Percentiles rank a stretch among this genome's conserved stretches.
phyloP scores from a whole-genome alignment of 2,888 invertebrate genomes.

The Biston betularia region DNA sequence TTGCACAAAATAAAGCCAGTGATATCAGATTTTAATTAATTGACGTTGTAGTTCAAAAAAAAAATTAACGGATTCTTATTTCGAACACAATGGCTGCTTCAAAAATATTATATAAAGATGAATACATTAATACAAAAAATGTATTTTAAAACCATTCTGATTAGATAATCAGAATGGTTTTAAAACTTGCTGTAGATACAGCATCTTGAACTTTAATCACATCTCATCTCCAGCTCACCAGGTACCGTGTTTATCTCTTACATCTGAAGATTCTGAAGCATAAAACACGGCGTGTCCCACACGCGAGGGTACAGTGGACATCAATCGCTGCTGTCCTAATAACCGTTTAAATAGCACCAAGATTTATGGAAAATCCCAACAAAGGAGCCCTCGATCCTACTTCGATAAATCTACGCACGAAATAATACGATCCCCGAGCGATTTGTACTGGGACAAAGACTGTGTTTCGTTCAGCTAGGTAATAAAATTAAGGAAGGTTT shows the following conservation, averaged over 20 bases:
- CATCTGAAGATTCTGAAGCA: constrained; percentile 24
- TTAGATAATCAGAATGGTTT: no score
- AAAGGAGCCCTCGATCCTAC: constrained; percentile 76
- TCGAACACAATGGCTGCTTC: no score
- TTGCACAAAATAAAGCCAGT: no score
- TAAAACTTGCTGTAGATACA: no score
- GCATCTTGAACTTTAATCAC: not conserved
- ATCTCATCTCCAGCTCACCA: constrained; percentile 10
- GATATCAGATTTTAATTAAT: no score
- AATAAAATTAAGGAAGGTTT: constrained; percentile 69
- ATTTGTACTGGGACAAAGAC: constrained; percentile 80
- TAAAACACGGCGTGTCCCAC: constrained; percentile 56
- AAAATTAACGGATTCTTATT: no score
- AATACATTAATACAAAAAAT: no score
- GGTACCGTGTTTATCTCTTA: constrained; percentile 15
- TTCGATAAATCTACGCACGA: constrained; percentile 82
- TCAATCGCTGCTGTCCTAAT: constrained; percentile 81
- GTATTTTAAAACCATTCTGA: no score
- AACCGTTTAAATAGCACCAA: constrained; percentile 82
- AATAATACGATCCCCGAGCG: constrained; percentile 80
- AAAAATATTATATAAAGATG: no score
- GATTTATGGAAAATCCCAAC: constrained; percentile 83
- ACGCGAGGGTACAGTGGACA: constrained; percentile 65
- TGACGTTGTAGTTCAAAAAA: no score
- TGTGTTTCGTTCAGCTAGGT: constrained; percentile 68